Conservation (phyloP, 2,797 vertebrate genomes). For the Schizopygopsis malacanthus region DNA sequence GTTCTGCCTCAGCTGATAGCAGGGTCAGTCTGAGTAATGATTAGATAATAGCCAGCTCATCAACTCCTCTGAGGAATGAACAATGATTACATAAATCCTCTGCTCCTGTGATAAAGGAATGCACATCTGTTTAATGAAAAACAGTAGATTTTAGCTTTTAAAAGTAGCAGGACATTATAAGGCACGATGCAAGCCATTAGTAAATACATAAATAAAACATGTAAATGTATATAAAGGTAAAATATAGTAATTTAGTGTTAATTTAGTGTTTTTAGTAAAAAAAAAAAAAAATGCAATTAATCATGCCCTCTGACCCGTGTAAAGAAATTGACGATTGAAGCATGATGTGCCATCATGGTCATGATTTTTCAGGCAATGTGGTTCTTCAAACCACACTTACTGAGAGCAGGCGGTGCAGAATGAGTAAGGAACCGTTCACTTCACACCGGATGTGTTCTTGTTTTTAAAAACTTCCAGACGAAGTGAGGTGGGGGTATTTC, state of each 20-base stretch:
- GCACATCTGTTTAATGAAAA: not conserved
- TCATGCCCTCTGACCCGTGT: not conserved
- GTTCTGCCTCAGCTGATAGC: slow-evolving; percentile 22
- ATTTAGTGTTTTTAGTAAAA: not conserved
- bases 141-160: not conserved
- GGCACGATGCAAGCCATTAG: not conserved
- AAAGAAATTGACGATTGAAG: not conserved
- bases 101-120: not conserved
- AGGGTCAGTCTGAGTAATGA: slow-evolving; percentile 15
- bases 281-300: not conserved
- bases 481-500: not conserved
- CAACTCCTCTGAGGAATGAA: slow-evolving; percentile 7
- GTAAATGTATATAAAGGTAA: not conserved
- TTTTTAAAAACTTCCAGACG: not conserved
- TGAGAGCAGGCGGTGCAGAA: not conserved
- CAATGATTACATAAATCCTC: slow-evolving; percentile 1
- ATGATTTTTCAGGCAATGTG: not conserved
- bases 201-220: not conserved
- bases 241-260: not conserved
- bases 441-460: not conserved
- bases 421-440: not conserved
- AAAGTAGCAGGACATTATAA: not conserved
- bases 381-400: not conserved
- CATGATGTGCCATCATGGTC: not conserved
- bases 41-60: not conserved